A percentile compares a stretch with the other conserved stretches of the same genome.
phyloP scores from a whole-genome alignment of 1,140 invertebrate species.

The Magallana ariakensis region DNA sequence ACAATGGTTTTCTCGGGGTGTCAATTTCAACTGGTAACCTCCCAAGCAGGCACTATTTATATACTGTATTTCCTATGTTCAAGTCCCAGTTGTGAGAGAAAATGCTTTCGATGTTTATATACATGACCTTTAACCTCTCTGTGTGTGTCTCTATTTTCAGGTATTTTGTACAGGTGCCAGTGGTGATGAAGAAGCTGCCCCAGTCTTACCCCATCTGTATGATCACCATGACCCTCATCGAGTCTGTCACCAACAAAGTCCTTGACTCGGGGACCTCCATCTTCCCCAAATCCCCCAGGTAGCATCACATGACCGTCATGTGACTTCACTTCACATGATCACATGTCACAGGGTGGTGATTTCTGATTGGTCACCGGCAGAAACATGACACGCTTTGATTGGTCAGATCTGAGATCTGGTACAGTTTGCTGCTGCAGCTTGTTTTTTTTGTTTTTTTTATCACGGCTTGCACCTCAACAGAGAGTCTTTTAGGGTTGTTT shows the following conservation, averaged over 20 bases:
- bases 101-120: no score
- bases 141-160: conserved; percentile 60
- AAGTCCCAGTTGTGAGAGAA: no score
- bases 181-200: conserved; percentile 72
- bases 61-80: no score
- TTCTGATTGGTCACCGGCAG: background rate
- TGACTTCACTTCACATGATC: conserved; percentile 15
- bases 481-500: background rate
- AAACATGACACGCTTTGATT: background rate
- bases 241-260: conserved; percentile 69
- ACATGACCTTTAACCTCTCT: no score
- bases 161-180: conserved; percentile 73
- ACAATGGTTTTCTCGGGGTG: no score
- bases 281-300: conserved; percentile 56
- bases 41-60: no score
- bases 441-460: background rate
- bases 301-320: conserved; percentile 42
- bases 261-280: conserved; percentile 43
- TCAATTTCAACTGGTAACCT: no score
- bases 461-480: background rate
- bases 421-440: background rate
- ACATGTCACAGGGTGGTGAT: conserved; percentile 1
- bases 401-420: background rate
- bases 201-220: conserved; percentile 65
- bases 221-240: conserved; percentile 63